Evolutionary conservation across 2,797 vertebrate genomes (phyloP), one percentile per base, ranked within the genome.

Genomic region (Coilia nasus): DNA sequence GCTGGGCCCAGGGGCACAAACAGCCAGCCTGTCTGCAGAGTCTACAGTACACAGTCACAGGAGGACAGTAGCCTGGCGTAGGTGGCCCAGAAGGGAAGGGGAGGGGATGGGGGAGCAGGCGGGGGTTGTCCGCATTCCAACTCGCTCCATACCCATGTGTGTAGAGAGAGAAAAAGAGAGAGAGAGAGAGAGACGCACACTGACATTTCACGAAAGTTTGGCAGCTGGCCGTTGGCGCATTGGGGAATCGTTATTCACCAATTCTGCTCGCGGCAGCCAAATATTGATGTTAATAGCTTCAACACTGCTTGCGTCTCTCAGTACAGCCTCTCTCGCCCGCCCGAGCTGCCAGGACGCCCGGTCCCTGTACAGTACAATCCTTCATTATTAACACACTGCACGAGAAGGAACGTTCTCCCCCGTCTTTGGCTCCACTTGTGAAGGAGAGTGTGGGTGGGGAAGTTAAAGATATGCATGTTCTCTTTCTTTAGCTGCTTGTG

Each of bases 201-300:
- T 75, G 67, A 75, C 67, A 75, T 75, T 75, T 75, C 31, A 75
- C 67, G 35, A 75, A 75, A 28, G 5, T 75, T 59, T 75, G 67
- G 67, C 67, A 75, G 67, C 31, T 19, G 31, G 31, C 46, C 46
- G 3, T 3, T 47, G 46, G 46, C 46, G 46, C 46, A 47, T 47
- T 3, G 67, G 31, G 14, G 67, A 21, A 35, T 41, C 17, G 28
- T 75, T 75, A 75, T 41, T 75, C 67, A 75, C 67, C 25, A 15
- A 71, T 71, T 71, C 64, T 71, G 64, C 64, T 71, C 64, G 31
- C 15, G 9, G 31, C 14, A 14, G 35, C 67, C 67, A 41, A 75
- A 75, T 75, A 35, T 75, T 75, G 67, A 75, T 19, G 67, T 75
- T 75, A 41, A 75, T 75, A 41, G 31, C 67, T 75, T 41, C 67